Base-by-base conservation (phyloP, 2,113 vertebrate species). In the Prunella fulvescens region DNA sequence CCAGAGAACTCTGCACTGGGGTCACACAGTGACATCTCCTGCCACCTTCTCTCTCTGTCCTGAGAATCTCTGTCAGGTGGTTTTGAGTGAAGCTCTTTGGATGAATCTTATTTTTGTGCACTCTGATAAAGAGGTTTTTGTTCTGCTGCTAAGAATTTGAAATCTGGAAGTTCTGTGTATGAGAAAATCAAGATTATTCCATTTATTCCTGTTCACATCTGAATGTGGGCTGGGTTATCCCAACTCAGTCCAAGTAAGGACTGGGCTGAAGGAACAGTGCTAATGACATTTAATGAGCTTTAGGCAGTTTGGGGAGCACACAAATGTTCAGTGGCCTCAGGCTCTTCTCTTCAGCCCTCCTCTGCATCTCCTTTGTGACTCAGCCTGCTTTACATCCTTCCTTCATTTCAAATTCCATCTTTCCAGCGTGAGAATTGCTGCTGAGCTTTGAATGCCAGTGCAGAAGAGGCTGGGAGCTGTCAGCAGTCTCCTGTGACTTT, bases 361-460 rank as follows among this genome's bases (percentile, higher is more conserved):
- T 83, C 71, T 58, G 9, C 23, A 1, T 86, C 67, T 88, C 77
- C 81, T 92, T 91, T 96, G 83, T 95, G 94, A 93, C 69, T 95
- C 95, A 95, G 72, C 80, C 77, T 93, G 80, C 51, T 96, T 95
- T 91, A 44, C 92, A 86, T 87, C 33, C 26, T 33, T 50, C 20
- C 44, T 71, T 76, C 50, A 33, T 86, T 96, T 71, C 44, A 47
- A 12, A 89, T 79, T 57, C 65, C 79, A 31, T 56, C 53, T 87
- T 71, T 9, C 44, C 73, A 78, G 44, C 0, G 14, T 86, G 89
- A 39, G 91, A 93, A 81, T 91, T 67, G 53, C 14, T 84, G 80
- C 82, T 47, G 79, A 83, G 50, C 47, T 77, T 72, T 13, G n/a
- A 54, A 31, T 39, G 67, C 48, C 89, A 24, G 77, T 23, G 60